Base-by-base conservation (phyloP, 2,888 invertebrate species). In the Sussaba pulchella region DNA sequence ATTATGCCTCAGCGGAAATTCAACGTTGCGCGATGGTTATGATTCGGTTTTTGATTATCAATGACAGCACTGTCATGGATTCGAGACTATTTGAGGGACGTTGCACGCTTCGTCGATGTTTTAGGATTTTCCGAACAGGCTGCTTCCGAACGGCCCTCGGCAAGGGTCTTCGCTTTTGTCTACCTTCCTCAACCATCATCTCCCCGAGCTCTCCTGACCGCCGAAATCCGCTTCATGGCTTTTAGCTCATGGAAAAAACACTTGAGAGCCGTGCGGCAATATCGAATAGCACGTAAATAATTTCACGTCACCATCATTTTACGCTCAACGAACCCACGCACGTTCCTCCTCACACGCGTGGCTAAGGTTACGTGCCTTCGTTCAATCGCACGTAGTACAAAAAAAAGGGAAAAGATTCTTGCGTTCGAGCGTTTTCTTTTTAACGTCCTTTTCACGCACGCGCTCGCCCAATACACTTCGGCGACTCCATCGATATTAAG, bases 201-300 rank as follows among this genome's bases (percentile, higher is more conserved):
- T 39, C n/a, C n/a, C n/a, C 50, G 26, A 10, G 47, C 31, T 26
- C 12, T 14, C 50, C 69, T 43, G 43, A 12, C 41, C 61, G 14
- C 39, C 47, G 8, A n/a, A 43, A 57, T 9, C 21, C 43, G 26
- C 31, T 24, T 10, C 26, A 36, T 57, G 14, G 17, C 26, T 10
- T 36, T n/a, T 41, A 50, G 26, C 24, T 50, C 36, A 14, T 36
- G n/a, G 26, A 1, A 21, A 26, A 19, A 43, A 41, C 43, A 59
- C 21, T 54, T 63, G 76, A 70, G 63, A 64, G 39, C 45, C 57
- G 71, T 43, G 71, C 70, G 52, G 52, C 59, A 43, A 61, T 74
- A 66, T 77, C 70, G 81, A 77, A 81, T 74, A 66, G 73, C 73
- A 74, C 73, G 81, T 74, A 77, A 81, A 81, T 81, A 81, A 81